Conservation (phyloP, 2,113 vertebrate genomes). For the Sclerurus mexicanus region DNA sequence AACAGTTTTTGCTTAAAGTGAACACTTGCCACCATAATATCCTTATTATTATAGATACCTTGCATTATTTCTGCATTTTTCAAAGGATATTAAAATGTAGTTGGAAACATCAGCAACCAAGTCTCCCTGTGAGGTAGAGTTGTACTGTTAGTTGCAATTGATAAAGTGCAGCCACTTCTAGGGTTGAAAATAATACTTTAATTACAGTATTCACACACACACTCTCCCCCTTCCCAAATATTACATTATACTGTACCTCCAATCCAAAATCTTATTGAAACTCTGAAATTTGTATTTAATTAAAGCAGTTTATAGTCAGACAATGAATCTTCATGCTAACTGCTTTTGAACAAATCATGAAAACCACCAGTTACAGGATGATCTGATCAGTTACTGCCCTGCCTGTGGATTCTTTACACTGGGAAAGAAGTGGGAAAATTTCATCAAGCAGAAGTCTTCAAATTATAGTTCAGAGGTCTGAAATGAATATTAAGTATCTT, state of each 20-base stretch:
- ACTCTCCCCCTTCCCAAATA: neutral
- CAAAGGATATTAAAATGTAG: neutral
- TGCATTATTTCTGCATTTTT: slow-evolving; percentile 1
- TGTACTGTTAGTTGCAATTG: neutral
- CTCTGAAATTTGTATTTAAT: neutral
- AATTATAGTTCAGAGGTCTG: neutral
- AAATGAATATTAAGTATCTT: neutral
- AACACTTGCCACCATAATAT: slow-evolving; percentile 4
- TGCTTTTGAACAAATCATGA: neutral
- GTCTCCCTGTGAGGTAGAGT: neutral
- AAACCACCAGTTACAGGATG: neutral
- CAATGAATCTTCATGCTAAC: neutral
- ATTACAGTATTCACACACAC: neutral
- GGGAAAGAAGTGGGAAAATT: neutral
- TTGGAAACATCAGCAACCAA: slow-evolving; percentile 4
- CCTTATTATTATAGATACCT: neutral
- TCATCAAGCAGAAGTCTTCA: neutral
- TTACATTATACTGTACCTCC: neutral
- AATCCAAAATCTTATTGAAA: neutral
- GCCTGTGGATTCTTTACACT: neutral
- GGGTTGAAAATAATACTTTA: neutral
- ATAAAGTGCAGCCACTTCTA: neutral
- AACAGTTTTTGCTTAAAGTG: slow-evolving; percentile 39
- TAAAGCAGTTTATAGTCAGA: neutral
- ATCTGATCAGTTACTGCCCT: neutral